Percentiles rank a stretch among this genome's conserved stretches.
phyloP scores from a whole-genome alignment of 2,113 vertebrate species.

The Callorhinus ursinus region DNA sequence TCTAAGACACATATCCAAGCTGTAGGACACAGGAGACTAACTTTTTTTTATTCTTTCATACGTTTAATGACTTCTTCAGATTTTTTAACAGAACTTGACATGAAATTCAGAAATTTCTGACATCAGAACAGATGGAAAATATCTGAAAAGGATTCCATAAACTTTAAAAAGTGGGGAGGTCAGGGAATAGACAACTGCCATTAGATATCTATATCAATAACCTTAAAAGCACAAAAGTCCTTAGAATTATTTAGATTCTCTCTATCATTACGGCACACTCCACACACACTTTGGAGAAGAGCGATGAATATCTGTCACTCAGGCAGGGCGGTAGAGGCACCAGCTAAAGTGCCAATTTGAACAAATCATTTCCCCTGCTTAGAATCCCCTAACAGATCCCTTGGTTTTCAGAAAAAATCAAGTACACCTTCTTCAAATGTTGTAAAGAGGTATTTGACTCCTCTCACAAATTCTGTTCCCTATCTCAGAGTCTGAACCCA shows the following conservation, averaged over 20 bases:
- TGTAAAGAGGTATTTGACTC: not conserved
- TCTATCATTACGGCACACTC: not conserved
- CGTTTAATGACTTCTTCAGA: not conserved
- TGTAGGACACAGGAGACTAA: not conserved
- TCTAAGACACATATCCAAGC: not conserved
- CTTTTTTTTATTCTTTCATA: not conserved
- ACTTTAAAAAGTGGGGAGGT: not conserved
- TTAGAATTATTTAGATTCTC: not conserved
- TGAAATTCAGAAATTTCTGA: not conserved
- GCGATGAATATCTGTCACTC: not conserved
- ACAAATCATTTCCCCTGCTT: not conserved
- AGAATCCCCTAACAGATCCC: too few species aligned
- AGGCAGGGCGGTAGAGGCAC: fast-evolving
- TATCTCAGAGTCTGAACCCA: not conserved
- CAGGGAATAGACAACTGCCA: not conserved
- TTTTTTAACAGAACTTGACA: not conserved
- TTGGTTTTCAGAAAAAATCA: not conserved
- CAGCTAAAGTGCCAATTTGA: fast-evolving
- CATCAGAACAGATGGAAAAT: not conserved
- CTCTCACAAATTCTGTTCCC: not conserved
- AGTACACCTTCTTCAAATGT: not conserved
- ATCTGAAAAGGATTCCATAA: not conserved
- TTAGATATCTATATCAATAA: not conserved
- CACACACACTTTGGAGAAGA: not conserved
- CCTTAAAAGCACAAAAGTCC: not conserved